Percentiles rank a stretch among this genome's conserved stretches.
phyloP scores from a whole-genome alignment of 1,140 invertebrate genomes.

The Antheraea mylitta region DNA sequence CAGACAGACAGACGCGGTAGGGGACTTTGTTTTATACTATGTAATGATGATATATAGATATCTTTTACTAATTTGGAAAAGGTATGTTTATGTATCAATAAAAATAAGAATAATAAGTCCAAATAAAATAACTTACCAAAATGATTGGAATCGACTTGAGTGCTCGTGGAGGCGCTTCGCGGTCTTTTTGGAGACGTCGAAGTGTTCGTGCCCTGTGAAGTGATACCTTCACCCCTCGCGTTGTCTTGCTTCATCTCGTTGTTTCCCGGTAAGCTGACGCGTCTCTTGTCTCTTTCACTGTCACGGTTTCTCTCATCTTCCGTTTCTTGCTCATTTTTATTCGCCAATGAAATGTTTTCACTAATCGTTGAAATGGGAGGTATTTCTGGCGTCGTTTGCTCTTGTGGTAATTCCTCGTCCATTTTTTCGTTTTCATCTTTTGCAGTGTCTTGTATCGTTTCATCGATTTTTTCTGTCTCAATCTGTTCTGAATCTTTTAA shows the following conservation, averaged over 20 bases:
- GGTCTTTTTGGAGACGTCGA: slow-evolving; percentile 82
- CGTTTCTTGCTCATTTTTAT: slow-evolving; percentile 61
- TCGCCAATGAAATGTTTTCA: slow-evolving; percentile 79
- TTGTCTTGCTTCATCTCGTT: slow-evolving; percentile 77
- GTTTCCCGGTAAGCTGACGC: slow-evolving; percentile 83
- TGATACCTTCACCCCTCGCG: slow-evolving; percentile 50
- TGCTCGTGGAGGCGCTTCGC: slow-evolving; percentile 87
- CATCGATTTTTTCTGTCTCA: slow-evolving; percentile 45
- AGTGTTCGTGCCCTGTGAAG: slow-evolving; percentile 64
- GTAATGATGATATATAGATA: too few species aligned
- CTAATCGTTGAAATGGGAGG: slow-evolving; percentile 87
- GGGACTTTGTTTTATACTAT: too few species aligned
- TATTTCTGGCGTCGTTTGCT: slow-evolving; percentile 82
- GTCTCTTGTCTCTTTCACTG: slow-evolving; percentile 74
- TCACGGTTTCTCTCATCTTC: slow-evolving; percentile 62
- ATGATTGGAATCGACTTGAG: slow-evolving; percentile 89
- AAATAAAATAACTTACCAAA: slow-evolving; percentile 81
- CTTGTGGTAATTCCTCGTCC: slow-evolving; percentile 63
- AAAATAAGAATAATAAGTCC: too few species aligned
- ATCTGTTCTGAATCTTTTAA: slow-evolving; percentile 41
- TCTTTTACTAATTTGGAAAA: too few species aligned
- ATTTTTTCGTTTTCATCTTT: slow-evolving; percentile 66
- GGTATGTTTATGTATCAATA: too few species aligned
- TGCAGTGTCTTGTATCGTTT: slow-evolving; percentile 57
- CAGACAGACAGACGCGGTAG: too few species aligned